These are phyloP conservation scores for Rhodinocichla rosea DNA, from an alignment of 2,113 vertebrate genomes.

Conservation along the genomic window DNA sequence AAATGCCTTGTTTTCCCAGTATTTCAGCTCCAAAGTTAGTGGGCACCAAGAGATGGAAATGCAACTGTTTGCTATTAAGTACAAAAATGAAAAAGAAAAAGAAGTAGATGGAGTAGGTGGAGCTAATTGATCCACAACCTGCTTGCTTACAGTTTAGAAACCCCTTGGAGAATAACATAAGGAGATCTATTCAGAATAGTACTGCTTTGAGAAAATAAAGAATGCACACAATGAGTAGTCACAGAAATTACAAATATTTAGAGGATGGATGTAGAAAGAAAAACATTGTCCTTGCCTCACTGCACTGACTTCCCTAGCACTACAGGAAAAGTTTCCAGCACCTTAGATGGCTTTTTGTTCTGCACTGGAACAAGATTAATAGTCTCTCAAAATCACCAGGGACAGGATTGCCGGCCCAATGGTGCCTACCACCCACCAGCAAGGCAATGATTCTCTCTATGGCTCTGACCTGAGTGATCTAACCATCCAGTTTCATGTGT, in stretches of 20 bases:
- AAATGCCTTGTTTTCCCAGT: not conserved
- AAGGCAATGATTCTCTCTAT: not conserved
- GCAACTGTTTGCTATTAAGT: not conserved
- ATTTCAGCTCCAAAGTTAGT: not conserved
- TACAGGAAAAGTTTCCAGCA: not conserved
- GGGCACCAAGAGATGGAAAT: not conserved
- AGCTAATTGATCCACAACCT: not conserved
- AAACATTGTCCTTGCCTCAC: not conserved
- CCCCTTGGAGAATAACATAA: not conserved
- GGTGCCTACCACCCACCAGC: not conserved
- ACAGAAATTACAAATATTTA: not conserved
- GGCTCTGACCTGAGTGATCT: not conserved
- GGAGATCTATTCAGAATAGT: not conserved
- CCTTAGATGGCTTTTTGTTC: not conserved
- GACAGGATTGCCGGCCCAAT: fast-evolving
- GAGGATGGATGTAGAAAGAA: not conserved
- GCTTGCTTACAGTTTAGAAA: not conserved
- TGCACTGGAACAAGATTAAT: not conserved
- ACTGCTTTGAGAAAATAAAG: not conserved
- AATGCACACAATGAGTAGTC: not conserved
- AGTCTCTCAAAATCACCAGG: not conserved
- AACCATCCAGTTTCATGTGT: not conserved
- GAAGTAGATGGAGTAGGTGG: not conserved
- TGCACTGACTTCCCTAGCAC: not conserved
- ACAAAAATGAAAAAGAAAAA: not conserved